Evolutionary conservation across 1,140 invertebrate species (phyloP), one percentile per base, ranked within the genome.

Genomic region (Philotrypesis tridentata): DNA sequence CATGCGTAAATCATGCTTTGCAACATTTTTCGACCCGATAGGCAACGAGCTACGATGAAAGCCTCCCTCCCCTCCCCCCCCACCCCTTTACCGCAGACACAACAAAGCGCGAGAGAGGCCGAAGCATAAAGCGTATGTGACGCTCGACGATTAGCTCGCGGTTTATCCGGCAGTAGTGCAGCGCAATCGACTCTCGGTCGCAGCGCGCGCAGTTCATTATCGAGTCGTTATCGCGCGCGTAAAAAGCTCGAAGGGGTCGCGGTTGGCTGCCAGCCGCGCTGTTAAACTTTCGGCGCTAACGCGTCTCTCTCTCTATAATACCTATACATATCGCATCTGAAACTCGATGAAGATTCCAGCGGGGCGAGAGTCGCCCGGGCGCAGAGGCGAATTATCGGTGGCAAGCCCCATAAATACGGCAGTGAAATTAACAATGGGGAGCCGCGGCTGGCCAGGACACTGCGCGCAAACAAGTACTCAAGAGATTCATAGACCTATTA

Each of bases 401-500:
- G 40, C 21, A 3, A 55, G 17, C n/a, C 48, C 21, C 70, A 40
- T 40, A 65, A 76, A 76, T 37, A 23, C 23, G n/a, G 23, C 27
- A 67, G 40, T 68, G 23, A 77, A 67, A 77, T 63, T 48, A 67
- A 65, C 17, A 76, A 65, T 76, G 11, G 61, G n/a, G 37, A 68
- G n/a, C n/a, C 8, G 61, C 25, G 11, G 61, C 61, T 25, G 61
- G 61, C 23, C 23, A 25, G 8, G 61, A 55, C 48, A 55, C 61
- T 25, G 61, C 25, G 74, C 11, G 31, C 60, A 76, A 67, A 67
- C 37, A 77, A 77, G 25, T 77, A 77, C n/a, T 67, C 23, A 31
- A 48, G 75, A 77, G 6, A 67, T 77, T 67, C 63, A 48, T 67
- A 67, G 33, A 67, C 23, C 25, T 48, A 77, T 67, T 77, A 77